Conservation (phyloP, 1,140 invertebrate genomes). For the Drosophila melanogaster region DNA sequence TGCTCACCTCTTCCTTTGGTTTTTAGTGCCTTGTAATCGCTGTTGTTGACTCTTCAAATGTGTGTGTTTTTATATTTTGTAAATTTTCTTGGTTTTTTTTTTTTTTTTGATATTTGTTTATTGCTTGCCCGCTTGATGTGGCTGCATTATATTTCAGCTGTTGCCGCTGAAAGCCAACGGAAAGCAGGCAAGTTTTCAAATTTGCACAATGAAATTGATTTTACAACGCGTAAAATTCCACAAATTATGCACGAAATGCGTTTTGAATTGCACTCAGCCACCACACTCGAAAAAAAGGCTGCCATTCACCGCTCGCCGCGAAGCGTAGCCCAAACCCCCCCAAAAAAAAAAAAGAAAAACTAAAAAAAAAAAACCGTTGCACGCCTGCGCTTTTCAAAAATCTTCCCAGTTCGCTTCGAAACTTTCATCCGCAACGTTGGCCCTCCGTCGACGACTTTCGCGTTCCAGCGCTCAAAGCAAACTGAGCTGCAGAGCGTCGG, state of each 20-base stretch:
- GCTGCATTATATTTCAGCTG: slow-evolving; percentile 41
- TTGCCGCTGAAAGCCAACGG: slow-evolving; percentile 17
- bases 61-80: neutral
- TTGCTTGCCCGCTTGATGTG: slow-evolving; percentile 44
- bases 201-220: slow-evolving; percentile 23
- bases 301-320: neutral
- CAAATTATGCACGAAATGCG: slow-evolving; percentile 52
- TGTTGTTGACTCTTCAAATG: slow-evolving; percentile 53
- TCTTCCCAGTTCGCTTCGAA: slow-evolving; percentile 16
- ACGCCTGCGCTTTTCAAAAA: slow-evolving; percentile 69
- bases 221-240: slow-evolving; percentile 31
- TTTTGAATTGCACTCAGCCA: slow-evolving; percentile 52
- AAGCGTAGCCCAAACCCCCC: neutral
- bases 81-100: neutral
- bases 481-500: slow-evolving; percentile 33
- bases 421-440: slow-evolving; percentile 28
- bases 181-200: slow-evolving; percentile 2
- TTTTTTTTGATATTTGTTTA: neutral
- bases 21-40: slow-evolving; percentile 52
- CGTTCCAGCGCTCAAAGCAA: slow-evolving; percentile 69
- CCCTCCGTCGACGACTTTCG: slow-evolving; percentile 54
- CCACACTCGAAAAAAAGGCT: slow-evolving; percentile 24
- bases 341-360: slow-evolving; percentile 1
- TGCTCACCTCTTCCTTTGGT: slow-evolving; percentile 64
- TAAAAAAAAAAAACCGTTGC: slow-evolving; percentile 54